phyloP scores from a whole-genome alignment of 2,888 invertebrate genomes.

The Sepioteuthis lessoniana region DNA sequence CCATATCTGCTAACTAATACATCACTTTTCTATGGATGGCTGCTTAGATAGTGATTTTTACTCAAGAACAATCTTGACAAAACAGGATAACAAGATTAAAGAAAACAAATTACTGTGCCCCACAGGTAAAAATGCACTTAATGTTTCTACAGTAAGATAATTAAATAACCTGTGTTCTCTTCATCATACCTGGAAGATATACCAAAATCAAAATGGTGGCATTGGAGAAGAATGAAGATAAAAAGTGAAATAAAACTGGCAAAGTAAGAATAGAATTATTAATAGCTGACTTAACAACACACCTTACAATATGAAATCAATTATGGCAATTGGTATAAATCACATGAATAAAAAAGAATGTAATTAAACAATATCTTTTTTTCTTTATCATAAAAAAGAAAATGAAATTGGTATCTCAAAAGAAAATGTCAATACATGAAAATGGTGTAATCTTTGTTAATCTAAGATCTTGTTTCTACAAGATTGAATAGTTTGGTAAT shows the following conservation, averaged over 20 bases:
- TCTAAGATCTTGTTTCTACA: too few species aligned
- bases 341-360: not conserved
- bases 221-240: not conserved
- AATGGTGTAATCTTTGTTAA: too few species aligned
- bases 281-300: not conserved
- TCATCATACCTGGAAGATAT: not conserved
- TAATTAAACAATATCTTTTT: not conserved
- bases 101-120: not conserved
- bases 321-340: not conserved
- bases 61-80: not conserved
- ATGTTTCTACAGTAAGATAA: not conserved
- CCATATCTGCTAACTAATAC: not conserved
- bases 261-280: not conserved
- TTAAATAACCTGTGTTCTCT: constrained; percentile 25
- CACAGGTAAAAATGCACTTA: constrained; percentile 21
- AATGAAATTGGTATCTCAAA: not conserved
- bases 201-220: not conserved
- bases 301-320: not conserved
- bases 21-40: not conserved
- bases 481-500: too few species aligned
- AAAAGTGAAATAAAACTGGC: not conserved
- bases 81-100: not conserved
- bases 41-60: not conserved
- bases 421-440: too few species aligned
- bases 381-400: not conserved